phyloP scores from a whole-genome alignment of 2,797 vertebrate genomes.

The Manis crassicaudata region DNA sequence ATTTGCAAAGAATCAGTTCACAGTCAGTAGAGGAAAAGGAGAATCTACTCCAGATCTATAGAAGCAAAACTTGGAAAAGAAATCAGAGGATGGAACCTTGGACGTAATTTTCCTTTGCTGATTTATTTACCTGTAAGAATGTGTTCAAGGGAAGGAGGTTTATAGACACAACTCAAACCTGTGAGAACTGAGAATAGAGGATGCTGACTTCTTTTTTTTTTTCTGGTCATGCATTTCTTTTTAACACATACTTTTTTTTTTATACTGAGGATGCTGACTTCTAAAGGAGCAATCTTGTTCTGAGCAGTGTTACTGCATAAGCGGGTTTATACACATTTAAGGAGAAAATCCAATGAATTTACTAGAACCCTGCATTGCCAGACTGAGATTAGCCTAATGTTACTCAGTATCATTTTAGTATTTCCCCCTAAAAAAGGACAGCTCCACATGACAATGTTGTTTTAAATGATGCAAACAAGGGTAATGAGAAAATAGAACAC shows the following conservation, averaged over 20 bases:
- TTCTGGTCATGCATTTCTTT: no score
- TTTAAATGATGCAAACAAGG: not conserved
- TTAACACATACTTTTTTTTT: no score
- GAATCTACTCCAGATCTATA: not conserved
- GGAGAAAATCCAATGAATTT: constrained; percentile 49
- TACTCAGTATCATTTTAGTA: not conserved
- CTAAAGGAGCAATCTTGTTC: not conserved
- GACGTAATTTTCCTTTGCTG: not conserved
- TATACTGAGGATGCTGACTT: not conserved
- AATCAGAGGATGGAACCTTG: not conserved
- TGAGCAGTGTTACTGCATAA: not conserved
- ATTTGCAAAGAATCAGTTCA: not conserved
- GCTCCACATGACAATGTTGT: not conserved
- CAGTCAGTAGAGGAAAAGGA: not conserved
- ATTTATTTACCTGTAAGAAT: not conserved
- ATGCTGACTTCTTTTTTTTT: no score
- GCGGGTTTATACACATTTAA: not conserved
- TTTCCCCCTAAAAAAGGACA: not conserved
- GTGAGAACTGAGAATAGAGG: not conserved
- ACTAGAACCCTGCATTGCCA: not conserved
- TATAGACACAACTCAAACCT: not conserved
- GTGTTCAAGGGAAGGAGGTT: not conserved
- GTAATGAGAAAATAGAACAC: not conserved
- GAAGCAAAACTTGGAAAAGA: not conserved
- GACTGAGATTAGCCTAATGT: not conserved